Evolutionary conservation across 2,113 vertebrate species (phyloP), one percentile per base, ranked within the genome.

Genomic region (Plecturocebus donacophilus): DNA sequence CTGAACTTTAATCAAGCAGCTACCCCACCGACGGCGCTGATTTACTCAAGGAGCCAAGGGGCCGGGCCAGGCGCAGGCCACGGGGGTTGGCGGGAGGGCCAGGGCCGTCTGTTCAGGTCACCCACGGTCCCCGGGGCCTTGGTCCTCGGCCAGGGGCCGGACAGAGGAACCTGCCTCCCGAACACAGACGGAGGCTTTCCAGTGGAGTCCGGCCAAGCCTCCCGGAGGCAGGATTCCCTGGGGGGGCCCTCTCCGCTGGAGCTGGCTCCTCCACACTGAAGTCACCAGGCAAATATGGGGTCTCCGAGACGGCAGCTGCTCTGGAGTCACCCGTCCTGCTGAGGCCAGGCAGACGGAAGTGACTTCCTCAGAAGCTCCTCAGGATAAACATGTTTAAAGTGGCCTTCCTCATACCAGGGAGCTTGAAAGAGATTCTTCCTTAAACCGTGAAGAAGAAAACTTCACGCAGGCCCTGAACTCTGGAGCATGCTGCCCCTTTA

Each of bases 1-100:
- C 99, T 99, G 99, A 99, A 99, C 99, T 99, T 99, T 99, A 99
- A 99, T 99, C 99, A 99, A 99, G 99, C 98, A 99, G 99, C 99
- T 99, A 99, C 99, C 98, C 99, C 97, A 99, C 99, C 99, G 99
- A 99, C 99, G 99, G 99, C 98, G 84, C 84, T 99, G 99, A 99
- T 99, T 99, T 99, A 99, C 99, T 99, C 95, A 70, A 96, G 98
- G 98, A 98, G 98, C 98, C 98, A 98, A 96, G 98, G 99, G 98
- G 96, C 98, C 98, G 98, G 98, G 97, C 84, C 42, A 4, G 12
- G 61, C 35, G 23, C 4, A 5, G 70, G 81, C 77, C 77, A 13
- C 38, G 25, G 5, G n/a, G 66, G 66, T 27, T 16, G 61, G 27
- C 32, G 9, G 30, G 56, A 49, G 5, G 35, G 35, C 45, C 21